phyloP scores from a whole-genome alignment of 2,797 vertebrate genomes.

The Intellagama lesueurii region DNA sequence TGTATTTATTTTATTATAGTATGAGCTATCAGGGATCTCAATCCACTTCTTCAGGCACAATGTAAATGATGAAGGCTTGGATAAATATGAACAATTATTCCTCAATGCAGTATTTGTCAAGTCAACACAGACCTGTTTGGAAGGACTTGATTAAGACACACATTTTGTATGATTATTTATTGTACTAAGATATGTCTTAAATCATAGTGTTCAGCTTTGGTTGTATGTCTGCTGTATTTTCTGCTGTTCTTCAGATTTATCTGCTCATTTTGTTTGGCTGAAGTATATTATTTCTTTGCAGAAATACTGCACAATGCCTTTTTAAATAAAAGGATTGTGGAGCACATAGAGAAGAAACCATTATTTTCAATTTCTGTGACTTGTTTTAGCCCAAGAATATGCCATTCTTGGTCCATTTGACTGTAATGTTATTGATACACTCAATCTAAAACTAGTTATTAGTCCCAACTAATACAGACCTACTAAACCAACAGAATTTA shows the following conservation, averaged over 20 bases:
- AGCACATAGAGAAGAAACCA: not conserved
- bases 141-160: not conserved
- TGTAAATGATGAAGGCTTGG: not conserved
- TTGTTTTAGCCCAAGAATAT: not conserved
- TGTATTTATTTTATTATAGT: too few species aligned
- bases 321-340: not conserved
- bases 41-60: too few species aligned
- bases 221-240: not conserved
- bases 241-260: not conserved
- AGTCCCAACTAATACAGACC: too few species aligned
- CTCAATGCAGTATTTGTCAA: not conserved
- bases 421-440: too few species aligned
- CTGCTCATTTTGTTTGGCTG: not conserved
- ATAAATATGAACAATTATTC: not conserved
- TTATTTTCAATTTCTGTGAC: not conserved
- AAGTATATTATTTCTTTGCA: not conserved
- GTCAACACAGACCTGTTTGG: not conserved
- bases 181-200: not conserved
- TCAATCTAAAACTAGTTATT: too few species aligned
- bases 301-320: not conserved
- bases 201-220: not conserved
- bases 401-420: too few species aligned
- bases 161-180: not conserved
- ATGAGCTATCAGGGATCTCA: too few species aligned
- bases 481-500: too few species aligned